Conservation (phyloP, 2,888 invertebrate species). For the Marronus borbonicus region DNA sequence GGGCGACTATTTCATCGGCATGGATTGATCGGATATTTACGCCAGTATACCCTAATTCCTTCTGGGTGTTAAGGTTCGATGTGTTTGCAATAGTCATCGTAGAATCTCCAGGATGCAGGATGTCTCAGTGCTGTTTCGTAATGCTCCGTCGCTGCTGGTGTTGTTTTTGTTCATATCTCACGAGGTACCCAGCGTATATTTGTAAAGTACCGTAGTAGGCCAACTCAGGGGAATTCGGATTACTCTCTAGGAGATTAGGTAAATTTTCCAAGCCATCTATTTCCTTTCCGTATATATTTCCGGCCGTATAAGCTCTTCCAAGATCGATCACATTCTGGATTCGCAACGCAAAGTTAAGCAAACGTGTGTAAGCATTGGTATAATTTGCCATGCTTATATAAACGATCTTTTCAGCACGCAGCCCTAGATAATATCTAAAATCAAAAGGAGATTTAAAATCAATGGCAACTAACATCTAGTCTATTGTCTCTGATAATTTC, state of each 20-base stretch:
- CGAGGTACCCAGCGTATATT: constrained; percentile 71
- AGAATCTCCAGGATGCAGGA: constrained; percentile 81
- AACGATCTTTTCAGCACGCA: constrained; percentile 73
- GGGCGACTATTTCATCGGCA: constrained; percentile 79
- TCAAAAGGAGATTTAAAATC: constrained; percentile 72
- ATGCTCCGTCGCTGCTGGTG: constrained; percentile 76
- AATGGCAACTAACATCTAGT: constrained; percentile 76
- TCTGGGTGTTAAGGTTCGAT: constrained; percentile 75
- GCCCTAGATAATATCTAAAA: constrained; percentile 77
- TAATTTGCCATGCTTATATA: too few species aligned
- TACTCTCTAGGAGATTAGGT: constrained; percentile 73
- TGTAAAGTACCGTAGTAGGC: constrained; percentile 75
- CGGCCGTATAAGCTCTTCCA: constrained; percentile 70
- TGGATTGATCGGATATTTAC: constrained; percentile 77
- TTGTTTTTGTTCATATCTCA: constrained; percentile 71
- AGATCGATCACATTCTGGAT: constrained; percentile 76
- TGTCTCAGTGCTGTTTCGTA: constrained; percentile 80
- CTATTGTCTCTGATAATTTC: constrained; percentile 81
- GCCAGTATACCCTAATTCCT: constrained; percentile 77
- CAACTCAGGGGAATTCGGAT: constrained; percentile 70
- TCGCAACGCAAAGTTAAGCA: constrained; percentile 74
- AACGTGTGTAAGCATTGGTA: constrained; percentile 69
- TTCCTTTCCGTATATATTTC: constrained; percentile 2
- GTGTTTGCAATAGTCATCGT: constrained; percentile 75
- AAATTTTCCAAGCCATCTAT: constrained; percentile 73